phyloP scores from a whole-genome alignment of 2,888 invertebrate genomes.

The Geophilus truncorum region DNA sequence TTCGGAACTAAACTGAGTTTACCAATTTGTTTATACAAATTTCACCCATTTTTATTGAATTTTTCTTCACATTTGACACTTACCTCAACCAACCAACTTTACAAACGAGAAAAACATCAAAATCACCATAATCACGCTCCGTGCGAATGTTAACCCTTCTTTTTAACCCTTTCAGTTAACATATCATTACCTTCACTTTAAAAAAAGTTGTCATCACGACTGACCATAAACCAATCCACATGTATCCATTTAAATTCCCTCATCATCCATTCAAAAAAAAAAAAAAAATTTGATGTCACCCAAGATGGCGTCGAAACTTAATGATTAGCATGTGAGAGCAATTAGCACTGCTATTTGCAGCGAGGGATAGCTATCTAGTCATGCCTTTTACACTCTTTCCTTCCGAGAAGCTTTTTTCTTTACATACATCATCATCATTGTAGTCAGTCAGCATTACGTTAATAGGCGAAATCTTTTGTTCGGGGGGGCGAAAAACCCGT shows the following conservation, averaged over 20 bases:
- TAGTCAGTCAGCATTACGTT: not conserved
- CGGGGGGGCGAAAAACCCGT: not conserved
- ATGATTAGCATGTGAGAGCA: conserved; percentile 1
- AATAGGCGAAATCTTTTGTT: not conserved
- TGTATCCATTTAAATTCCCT: not conserved
- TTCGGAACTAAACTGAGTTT: no score
- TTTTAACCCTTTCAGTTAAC: not conserved
- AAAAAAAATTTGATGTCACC: not conserved
- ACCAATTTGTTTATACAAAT: no score
- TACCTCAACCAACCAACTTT: no score
- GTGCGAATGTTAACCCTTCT: not conserved
- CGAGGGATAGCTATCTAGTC: not conserved
- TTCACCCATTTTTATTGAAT: no score
- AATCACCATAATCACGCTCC: not conserved
- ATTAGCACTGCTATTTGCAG: not conserved
- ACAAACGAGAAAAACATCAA: not conserved
- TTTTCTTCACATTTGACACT: no score
- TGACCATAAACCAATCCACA: not conserved
- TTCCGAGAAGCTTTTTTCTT: not conserved
- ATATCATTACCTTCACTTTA: not conserved
- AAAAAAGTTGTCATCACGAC: not conserved
- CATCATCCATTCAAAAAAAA: not conserved
- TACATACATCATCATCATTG: not conserved
- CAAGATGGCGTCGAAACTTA: not conserved
- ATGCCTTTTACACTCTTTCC: not conserved